Evolutionary conservation across 2,888 invertebrate genomes (phyloP).

Genomic region (Rhagium mordax): DNA sequence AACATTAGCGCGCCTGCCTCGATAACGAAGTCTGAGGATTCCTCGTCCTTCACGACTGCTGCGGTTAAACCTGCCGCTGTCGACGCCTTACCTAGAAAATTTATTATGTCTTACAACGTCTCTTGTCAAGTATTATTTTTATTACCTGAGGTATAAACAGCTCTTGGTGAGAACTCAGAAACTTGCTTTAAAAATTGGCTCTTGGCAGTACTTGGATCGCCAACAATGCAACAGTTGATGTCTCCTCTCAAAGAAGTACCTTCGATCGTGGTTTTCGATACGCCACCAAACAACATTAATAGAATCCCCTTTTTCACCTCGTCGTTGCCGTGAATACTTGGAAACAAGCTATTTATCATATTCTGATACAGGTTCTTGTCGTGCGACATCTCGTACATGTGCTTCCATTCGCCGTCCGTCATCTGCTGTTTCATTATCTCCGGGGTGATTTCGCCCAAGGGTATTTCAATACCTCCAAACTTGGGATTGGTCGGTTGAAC

Average conservation of each 20-base stretch:
- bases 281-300: conserved; percentile 97
- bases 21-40: conserved; percentile 98
- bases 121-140: not conserved
- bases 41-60: conserved; percentile 98
- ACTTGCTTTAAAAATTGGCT: conserved; percentile 96
- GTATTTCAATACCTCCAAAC: conserved; percentile 89
- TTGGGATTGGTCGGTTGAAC: conserved; percentile 89
- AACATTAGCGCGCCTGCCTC: conserved; percentile 99
- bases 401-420: conserved; percentile 95
- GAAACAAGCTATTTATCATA: conserved; percentile 92
- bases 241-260: conserved; percentile 94
- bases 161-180: conserved; percentile 94
- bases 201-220: conserved; percentile 99
- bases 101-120: not conserved
- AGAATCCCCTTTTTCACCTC: conserved; percentile 88
- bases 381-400: conserved; percentile 96
- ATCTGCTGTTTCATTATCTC: conserved; percentile 95
- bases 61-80: conserved; percentile 98
- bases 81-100: conserved; percentile 89
- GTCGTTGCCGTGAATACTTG: conserved; percentile 96
- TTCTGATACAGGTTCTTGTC: conserved; percentile 93
- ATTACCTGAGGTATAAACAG: conserved; percentile 90
- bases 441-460: conserved; percentile 90
- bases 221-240: conserved; percentile 97
- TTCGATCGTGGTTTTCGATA: conserved; percentile 94